Evolutionary conservation across 2,797 vertebrate species (phyloP).

Genomic region (Chelonia mydas): DNA sequence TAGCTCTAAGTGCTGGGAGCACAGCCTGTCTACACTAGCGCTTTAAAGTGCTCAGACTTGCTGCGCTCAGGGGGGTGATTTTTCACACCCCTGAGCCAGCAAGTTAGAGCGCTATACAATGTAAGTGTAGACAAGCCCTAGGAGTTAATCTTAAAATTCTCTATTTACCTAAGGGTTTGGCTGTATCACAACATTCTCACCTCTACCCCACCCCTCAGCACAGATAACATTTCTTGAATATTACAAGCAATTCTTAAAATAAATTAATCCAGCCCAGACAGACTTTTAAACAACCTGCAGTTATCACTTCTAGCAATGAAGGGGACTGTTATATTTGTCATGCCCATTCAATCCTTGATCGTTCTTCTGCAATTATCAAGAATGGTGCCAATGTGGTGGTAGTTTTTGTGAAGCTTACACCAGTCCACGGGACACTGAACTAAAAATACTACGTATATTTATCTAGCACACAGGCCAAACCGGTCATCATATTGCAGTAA

Average conservation of each 20-base stretch:
- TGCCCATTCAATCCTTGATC: not conserved
- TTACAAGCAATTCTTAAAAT: not conserved
- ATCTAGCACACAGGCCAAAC: not conserved
- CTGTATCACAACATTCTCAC: not conserved
- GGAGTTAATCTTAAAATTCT: not conserved
- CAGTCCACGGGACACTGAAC: not conserved
- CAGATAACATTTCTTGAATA: not conserved
- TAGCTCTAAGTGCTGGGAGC: too few relatives aligned
- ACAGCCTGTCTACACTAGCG: too few relatives aligned
- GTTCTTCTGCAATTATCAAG: not conserved
- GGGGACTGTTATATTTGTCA: not conserved
- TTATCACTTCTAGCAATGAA: not conserved
- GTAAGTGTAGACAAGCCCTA: too few relatives aligned
- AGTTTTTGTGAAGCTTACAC: not conserved
- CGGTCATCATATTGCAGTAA: not conserved
- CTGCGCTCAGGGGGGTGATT: too few relatives aligned
- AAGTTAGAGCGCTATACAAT: too few relatives aligned
- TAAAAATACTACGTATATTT: too few relatives aligned
- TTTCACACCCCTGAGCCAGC: too few relatives aligned
- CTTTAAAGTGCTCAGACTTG: too few relatives aligned
- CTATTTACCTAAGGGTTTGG: not conserved
- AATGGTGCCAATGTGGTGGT: not conserved
- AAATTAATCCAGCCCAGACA: not conserved
- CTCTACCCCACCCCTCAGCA: not conserved
- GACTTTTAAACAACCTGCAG: not conserved